Percentiles rank a stretch among this genome's conserved stretches.
These are phyloP conservation scores for Pristionchus mayeri DNA, from an alignment of 2,888 invertebrate genomes.

Conservation along the genomic window DNA sequence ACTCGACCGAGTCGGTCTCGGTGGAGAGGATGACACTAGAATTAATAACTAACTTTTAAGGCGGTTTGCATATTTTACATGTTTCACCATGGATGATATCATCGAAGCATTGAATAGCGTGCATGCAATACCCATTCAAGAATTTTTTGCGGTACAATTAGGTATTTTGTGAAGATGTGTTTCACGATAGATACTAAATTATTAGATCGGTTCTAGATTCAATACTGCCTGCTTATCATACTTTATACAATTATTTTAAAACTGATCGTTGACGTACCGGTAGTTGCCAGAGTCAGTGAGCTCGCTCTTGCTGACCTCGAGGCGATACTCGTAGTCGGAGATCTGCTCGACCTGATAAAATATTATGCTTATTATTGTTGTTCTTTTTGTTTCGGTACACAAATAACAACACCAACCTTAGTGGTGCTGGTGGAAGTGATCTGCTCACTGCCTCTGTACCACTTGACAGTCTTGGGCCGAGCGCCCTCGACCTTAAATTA, in stretches of 20 bases:
- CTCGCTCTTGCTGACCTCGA: conserved; percentile 62
- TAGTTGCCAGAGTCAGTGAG: conserved; percentile 62
- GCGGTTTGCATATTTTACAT: no score
- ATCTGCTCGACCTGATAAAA: conserved; percentile 64
- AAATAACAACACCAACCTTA: neutral
- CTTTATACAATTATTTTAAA: no score
- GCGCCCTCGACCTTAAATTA: conserved; percentile 80
- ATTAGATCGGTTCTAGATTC: no score
- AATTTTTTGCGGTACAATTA: no score
- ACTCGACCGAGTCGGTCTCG: conserved; percentile 69
- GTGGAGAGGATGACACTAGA: conserved; percentile 69
- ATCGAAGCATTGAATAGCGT: no score
- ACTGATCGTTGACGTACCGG: no score
- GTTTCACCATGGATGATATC: no score
- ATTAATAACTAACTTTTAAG: no score
- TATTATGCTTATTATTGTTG: neutral
- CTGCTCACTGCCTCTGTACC: conserved; percentile 82
- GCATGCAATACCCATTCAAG: no score
- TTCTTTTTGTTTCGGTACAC: neutral
- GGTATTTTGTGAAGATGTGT: no score
- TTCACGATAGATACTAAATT: no score
- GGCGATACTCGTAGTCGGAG: conserved; percentile 66
- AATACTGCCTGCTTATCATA: no score
- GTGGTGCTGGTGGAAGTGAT: conserved; percentile 49
- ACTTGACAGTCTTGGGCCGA: conserved; percentile 87